A percentile compares a stretch with the other conserved stretches of the same genome.
These are phyloP conservation scores for Ictalurus furcatus DNA, from an alignment of 2,113 vertebrate species.

Conservation along the genomic window DNA sequence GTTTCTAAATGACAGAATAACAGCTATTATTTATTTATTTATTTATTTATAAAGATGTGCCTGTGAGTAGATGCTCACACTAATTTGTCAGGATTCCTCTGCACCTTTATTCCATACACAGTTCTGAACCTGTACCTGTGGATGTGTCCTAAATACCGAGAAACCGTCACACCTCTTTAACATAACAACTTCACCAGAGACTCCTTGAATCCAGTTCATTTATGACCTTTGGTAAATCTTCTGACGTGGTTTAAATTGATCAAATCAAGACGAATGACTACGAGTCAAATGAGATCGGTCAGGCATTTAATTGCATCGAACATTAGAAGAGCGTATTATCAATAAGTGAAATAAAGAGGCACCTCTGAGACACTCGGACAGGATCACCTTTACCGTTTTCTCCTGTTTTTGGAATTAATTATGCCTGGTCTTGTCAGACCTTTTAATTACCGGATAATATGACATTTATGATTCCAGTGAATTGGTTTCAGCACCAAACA, in stretches of 20 bases:
- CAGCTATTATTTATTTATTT: neutral
- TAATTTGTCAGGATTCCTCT: neutral
- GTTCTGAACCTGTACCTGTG: neutral
- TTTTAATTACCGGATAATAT: neutral
- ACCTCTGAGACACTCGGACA: constrained; percentile 24
- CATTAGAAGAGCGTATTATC: constrained; percentile 30
- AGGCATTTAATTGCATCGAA: constrained; percentile 43
- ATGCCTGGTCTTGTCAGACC: neutral
- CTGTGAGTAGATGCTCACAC: neutral
- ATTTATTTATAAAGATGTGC: neutral
- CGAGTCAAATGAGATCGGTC: constrained; percentile 33
- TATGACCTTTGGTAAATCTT: constrained; percentile 42
- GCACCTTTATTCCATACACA: neutral
- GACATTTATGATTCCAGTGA: neutral
- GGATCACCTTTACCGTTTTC: neutral
- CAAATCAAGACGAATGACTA: constrained; percentile 36
- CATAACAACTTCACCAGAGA: neutral
- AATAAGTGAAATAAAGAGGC: constrained; percentile 26
- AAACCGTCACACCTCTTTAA: neutral
- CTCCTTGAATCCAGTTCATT: constrained; percentile 26
- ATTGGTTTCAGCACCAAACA: neutral
- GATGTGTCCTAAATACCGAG: neutral
- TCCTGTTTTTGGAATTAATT: neutral
- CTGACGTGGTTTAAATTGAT: constrained; percentile 29
- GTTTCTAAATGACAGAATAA: neutral